phyloP scores from a whole-genome alignment of 2,888 invertebrate species.

The Erannis defoliaria region DNA sequence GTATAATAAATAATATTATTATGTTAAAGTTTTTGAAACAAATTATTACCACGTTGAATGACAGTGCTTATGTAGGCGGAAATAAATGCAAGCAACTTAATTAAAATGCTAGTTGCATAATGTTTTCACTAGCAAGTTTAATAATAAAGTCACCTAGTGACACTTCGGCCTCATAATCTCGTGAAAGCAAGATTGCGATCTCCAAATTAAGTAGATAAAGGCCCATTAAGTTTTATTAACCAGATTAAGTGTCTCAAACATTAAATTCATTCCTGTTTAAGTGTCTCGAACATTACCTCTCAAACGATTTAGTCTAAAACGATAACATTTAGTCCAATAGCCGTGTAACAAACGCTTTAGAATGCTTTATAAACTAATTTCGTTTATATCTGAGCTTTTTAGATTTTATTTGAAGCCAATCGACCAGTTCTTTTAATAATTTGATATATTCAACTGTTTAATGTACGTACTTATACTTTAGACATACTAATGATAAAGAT shows the following conservation, averaged over 20 bases:
- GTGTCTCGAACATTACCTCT: slow-evolving; percentile 43
- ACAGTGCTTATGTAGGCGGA: too few relatives aligned
- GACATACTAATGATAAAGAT: too few relatives aligned
- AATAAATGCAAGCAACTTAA: neutral
- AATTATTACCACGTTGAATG: too few relatives aligned
- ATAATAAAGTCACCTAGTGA: slow-evolving; percentile 17
- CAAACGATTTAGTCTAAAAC: slow-evolving; percentile 46
- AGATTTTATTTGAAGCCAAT: neutral
- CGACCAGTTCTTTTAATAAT: neutral
- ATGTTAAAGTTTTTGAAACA: too few relatives aligned
- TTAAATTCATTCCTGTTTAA: slow-evolving; percentile 39
- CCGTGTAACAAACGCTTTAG: slow-evolving; percentile 13
- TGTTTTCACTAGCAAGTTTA: neutral
- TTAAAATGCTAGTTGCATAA: neutral
- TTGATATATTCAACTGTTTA: too few relatives aligned
- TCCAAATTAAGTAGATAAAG: slow-evolving; percentile 43
- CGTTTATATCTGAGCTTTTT: neutral
- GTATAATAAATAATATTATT: too few relatives aligned
- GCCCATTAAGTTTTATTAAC: slow-evolving; percentile 44
- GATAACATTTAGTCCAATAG: slow-evolving; percentile 42
- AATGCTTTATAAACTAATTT: neutral
- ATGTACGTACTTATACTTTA: too few relatives aligned
- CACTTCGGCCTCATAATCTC: slow-evolving; percentile 22
- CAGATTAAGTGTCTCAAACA: slow-evolving; percentile 34
- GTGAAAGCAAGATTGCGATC: slow-evolving; percentile 31